phyloP scores from a whole-genome alignment of 2,888 invertebrate genomes.

The Thereva nobilitata region DNA sequence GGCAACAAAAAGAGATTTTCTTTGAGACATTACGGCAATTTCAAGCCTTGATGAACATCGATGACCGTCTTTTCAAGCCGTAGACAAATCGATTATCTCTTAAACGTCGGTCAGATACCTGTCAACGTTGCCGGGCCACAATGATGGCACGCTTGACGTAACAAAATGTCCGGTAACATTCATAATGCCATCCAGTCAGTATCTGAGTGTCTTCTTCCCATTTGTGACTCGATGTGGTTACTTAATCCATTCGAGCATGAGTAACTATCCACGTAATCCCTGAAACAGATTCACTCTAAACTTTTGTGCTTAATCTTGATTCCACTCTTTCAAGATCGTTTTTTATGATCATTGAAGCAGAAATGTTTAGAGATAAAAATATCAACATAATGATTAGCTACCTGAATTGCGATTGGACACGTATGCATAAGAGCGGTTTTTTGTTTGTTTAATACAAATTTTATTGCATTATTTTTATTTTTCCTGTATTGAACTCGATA shows the following conservation, averaged over 20 bases:
- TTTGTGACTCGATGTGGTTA: conserved; percentile 12
- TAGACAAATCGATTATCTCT: conserved; percentile 35
- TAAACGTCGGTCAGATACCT: conserved; percentile 31
- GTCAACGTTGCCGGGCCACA: conserved; percentile 1
- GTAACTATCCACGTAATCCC: conserved; percentile 18
- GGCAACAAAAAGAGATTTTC: conserved; percentile 15
- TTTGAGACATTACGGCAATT: conserved; percentile 37
- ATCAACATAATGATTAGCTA: not conserved
- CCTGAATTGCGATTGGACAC: too few species aligned
- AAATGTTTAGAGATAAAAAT: conserved; percentile 7
- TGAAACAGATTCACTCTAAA: conserved; percentile 14
- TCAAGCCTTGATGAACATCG: conserved; percentile 30
- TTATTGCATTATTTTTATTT: too few species aligned
- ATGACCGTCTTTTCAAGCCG: conserved; percentile 35
- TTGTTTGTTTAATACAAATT: too few species aligned
- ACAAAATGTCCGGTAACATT: conserved; percentile 21
- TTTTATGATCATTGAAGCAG: conserved; percentile 12
- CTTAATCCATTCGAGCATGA: conserved; percentile 26
- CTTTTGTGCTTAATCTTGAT: conserved; percentile 5
- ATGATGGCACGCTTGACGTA: conserved; percentile 23
- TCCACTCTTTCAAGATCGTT: conserved; percentile 13
- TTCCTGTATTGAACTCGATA: too few species aligned
- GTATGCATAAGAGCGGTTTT: too few species aligned
- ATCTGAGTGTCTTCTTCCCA: conserved; percentile 9
- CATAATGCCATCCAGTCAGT: not conserved